phyloP scores from a whole-genome alignment of 2,113 vertebrate species.

The Embiotoca jacksoni region DNA sequence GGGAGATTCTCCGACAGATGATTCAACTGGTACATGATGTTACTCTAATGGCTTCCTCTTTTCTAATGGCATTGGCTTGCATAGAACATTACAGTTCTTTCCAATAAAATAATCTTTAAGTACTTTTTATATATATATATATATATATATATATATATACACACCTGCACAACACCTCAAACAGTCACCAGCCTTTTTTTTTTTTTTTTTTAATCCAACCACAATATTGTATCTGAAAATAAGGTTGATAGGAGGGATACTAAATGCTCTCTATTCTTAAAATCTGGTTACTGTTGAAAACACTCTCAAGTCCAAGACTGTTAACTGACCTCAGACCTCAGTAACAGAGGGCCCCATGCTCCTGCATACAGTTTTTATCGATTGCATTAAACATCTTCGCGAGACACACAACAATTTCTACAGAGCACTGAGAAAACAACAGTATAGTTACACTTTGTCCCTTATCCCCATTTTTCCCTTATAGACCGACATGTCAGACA shows the following conservation, averaged over 20 bases:
- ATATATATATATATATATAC: too few species aligned
- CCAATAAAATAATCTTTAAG: background rate
- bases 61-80: conserved; percentile 2
- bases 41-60: background rate
- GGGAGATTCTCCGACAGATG: too few species aligned
- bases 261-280: conserved; percentile 2
- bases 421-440: too few species aligned
- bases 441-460: conserved; percentile 17
- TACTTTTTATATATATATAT: too few species aligned
- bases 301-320: background rate
- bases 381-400: conserved; percentile 4
- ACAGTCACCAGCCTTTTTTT: background rate
- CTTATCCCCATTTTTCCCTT: background rate
- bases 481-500: background rate
- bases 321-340: conserved; percentile 19
- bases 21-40: background rate
- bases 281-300: conserved; percentile 12
- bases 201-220: background rate
- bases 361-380: background rate
- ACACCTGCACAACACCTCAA: background rate
- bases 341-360: conserved; percentile 5
- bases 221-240: background rate
- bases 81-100: background rate
- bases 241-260: background rate
- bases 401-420: too few species aligned